Percentiles rank a stretch among this genome's conserved stretches.
Conservation (phyloP, 2,797 vertebrate genomes). For the Trachurus trachurus region DNA sequence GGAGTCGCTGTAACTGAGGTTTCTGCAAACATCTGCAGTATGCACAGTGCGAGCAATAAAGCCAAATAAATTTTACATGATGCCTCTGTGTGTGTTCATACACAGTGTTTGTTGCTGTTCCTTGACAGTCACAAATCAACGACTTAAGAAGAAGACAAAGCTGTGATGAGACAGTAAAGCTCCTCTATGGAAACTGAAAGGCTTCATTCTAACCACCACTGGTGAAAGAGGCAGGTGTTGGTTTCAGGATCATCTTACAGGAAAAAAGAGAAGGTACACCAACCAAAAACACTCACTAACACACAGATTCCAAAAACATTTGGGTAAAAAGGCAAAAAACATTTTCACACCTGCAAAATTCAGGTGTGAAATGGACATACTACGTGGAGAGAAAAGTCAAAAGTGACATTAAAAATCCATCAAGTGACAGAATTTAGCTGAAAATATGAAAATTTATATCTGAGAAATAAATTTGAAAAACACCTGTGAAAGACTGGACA, state of each 20-base stretch:
- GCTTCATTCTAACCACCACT: not conserved
- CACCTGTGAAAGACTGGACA: too few species aligned
- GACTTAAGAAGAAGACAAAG: not conserved
- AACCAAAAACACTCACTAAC: too few species aligned
- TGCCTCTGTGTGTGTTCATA: slow-evolving; percentile 18
- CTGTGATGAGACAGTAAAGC: not conserved
- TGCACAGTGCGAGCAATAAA: slow-evolving; percentile 86
- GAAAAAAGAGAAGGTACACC: not conserved
- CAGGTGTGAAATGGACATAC: not conserved
- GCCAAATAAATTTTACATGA: slow-evolving; percentile 82
- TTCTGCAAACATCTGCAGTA: slow-evolving; percentile 58
- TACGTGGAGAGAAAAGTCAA: too few species aligned
- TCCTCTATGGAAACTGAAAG: not conserved
- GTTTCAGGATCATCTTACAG: not conserved
- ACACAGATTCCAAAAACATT: too few species aligned
- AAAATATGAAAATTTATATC: too few species aligned
- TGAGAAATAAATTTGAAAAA: too few species aligned
- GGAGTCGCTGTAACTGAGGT: slow-evolving; percentile 62
- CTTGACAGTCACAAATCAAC: not conserved
- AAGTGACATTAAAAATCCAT: too few species aligned
- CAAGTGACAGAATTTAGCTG: too few species aligned
- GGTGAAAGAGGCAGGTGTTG: not conserved
- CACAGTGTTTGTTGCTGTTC: not conserved
- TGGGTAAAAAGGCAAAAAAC: too few species aligned
- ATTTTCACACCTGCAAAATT: not conserved